Base-by-base conservation (phyloP, 1,140 invertebrate genomes). In the Hydropsyche tenuis region DNA sequence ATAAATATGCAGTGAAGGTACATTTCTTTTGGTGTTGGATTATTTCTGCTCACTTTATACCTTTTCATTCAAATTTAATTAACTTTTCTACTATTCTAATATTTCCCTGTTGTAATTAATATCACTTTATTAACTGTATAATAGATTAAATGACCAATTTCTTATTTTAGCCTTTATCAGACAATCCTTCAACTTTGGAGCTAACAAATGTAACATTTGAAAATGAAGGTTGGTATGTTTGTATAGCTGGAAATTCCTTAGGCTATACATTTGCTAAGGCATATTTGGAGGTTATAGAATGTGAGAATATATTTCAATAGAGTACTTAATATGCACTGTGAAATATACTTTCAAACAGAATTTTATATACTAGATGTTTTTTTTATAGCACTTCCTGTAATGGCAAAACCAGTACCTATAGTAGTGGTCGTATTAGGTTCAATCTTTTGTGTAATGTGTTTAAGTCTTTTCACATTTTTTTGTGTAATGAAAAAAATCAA, bases 191-290 rank as follows among this genome's bases (percentile, higher is more conserved):
- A 82, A 81, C 91, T 12, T 82, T 97, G 7, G 87, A 88, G 6
- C 80, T 98, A 18, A 85, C 87, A 56, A 97, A 98, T 80, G 92
- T 97, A 0, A 96, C 94, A 0, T 87, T 92, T 72, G 89, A 91
- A 42, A 92, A 97, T 78, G 93, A 95, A 81, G 96, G 95, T 0
- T 97, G 93, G 93, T 98, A 98, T 80, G 93, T 93, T 0, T 99
- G 96, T 80, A 86, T 96, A 4, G 95, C 93, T 0, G 87, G 90
- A 2, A 98, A 96, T 81, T 88, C 87, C 45, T 85, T 97, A 12
- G 96, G 96, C 0, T 86, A 87, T 25, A 90, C 90, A 0, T 89
- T 90, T 56, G 89, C 90, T 30, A 94, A 90, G 79, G 94, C 94
- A 12, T 97, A 95, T 82, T 85, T 99, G 0, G 88, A 87, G 53